These are phyloP conservation scores for Rutpela maculata DNA, from an alignment of 2,888 invertebrate genomes.

Conservation along the genomic window DNA sequence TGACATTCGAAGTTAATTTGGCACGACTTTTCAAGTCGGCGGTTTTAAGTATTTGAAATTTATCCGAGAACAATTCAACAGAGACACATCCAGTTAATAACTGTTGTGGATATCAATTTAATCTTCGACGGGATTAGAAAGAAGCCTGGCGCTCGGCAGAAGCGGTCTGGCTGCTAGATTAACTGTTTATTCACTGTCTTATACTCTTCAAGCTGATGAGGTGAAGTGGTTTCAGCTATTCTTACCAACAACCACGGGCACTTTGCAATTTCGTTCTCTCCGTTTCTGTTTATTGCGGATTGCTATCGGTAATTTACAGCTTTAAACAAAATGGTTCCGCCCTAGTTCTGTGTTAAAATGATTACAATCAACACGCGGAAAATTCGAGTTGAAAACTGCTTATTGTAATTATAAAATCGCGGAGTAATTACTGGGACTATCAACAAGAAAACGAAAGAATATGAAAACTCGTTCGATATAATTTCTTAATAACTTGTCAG, in stretches of 20 bases:
- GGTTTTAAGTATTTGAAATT: slow-evolving; percentile 44
- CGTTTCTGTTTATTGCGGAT: slow-evolving; percentile 11
- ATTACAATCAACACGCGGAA: neutral
- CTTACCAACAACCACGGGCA: neutral
- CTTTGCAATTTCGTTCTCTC: slow-evolving; percentile 6
- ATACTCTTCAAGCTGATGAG: slow-evolving; percentile 24
- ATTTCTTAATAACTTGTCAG: no score
- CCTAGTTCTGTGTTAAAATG: neutral
- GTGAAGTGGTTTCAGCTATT: slow-evolving; percentile 20
- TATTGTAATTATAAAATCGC: neutral
- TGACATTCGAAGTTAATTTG: slow-evolving; percentile 53
- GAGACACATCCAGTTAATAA: slow-evolving; percentile 45
- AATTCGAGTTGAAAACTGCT: neutral
- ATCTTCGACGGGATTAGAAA: slow-evolving; percentile 48
- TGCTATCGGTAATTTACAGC: slow-evolving; percentile 14
- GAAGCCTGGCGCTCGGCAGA: neutral
- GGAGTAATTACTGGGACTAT: neutral
- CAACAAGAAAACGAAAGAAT: no score
- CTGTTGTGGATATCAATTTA: slow-evolving; percentile 53
- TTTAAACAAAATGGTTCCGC: slow-evolving; percentile 12
- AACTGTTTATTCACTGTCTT: slow-evolving; percentile 21
- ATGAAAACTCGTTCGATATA: no score
- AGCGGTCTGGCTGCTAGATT: slow-evolving; percentile 13
- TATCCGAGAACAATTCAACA: slow-evolving; percentile 43
- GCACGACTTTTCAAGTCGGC: slow-evolving; percentile 44